Evolutionary conservation across 2,888 invertebrate genomes (phyloP), one percentile per base, ranked within the genome.

Genomic region (Chromoteleia sp.): DNA sequence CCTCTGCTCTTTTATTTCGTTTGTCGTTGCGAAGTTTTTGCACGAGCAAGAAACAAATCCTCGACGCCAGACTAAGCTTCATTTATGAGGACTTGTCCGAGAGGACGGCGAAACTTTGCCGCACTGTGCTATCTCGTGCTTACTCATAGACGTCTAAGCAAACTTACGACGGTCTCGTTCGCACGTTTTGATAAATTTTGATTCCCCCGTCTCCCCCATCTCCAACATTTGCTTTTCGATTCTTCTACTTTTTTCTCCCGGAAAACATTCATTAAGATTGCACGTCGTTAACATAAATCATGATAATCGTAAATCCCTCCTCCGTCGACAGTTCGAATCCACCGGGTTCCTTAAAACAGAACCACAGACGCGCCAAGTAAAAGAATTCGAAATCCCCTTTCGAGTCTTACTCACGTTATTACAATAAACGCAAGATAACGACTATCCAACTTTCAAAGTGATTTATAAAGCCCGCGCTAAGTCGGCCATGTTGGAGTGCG

Each of bases 401-500:
- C 21, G 52, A 63, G 33, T 30, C 48, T 36, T 63, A 41, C 43
- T 41, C 50, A 15, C 70, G 30, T 74, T 74, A 65, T 76, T 76
- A 65, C 58, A 71, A 71, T 59, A 71, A 81, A 71, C 30, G 56
- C 39, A 36, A 67, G 81, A 71, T 75, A 81, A 81, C 52, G 70
- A 81, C 70, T 59, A 81, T 71, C 71, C 63, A 48, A 48, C 75
- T 71, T 76, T 65, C 71, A 65, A 68, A 75, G 61, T 80, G 70
- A 80, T 80, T 80, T 80, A 80, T 75, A 80, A 75, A 75, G 50
- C 61, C 48, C 43, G 71, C 77, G 25, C 25, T 63, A 61, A 77
- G 77, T 74, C 74, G 70, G 80, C 65, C 65, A 75, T 75, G 43
- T 70, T 71, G 56, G 39, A 21, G 21, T 36, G 12, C 14, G 54